Percentiles rank a stretch among this genome's conserved stretches.
phyloP scores from a whole-genome alignment of 2,113 vertebrate genomes.

The Drymodes brunneopygia region DNA sequence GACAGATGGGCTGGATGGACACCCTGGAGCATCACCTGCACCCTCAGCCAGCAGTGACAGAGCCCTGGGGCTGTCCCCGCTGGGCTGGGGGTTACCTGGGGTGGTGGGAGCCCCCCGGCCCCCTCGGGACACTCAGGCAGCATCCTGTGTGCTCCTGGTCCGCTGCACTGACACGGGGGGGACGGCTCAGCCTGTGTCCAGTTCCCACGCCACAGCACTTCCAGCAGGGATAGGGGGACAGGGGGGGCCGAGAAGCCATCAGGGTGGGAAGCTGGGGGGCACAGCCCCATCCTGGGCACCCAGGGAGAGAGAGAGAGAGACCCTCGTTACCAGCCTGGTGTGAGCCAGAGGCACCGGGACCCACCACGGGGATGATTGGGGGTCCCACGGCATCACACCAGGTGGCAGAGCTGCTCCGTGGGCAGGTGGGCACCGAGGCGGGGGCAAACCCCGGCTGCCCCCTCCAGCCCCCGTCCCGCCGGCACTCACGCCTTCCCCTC shows the following conservation, averaged over 20 bases:
- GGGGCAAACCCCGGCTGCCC: background rate
- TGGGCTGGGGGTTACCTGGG: slow-evolving; percentile 72
- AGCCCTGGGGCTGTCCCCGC: rapidly evolving
- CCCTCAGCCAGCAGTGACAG: rapidly evolving
- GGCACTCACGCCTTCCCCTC: slow-evolving; percentile 12
- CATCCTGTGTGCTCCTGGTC: slow-evolving; percentile 72
- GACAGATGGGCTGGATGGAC: background rate
- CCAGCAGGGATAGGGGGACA: slow-evolving; percentile 40
- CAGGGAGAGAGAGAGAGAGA: background rate
- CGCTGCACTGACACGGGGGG: slow-evolving; percentile 82
- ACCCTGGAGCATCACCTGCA: rapidly evolving
- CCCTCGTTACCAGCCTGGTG: background rate
- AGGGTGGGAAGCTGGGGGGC: background rate
- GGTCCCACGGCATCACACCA: background rate
- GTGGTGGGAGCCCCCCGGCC: slow-evolving; percentile 80
- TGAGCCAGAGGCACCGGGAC: background rate
- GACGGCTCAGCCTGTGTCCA: slow-evolving; percentile 73
- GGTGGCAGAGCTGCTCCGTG: background rate
- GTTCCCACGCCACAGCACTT: slow-evolving; percentile 69
- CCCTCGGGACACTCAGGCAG: slow-evolving; percentile 81
- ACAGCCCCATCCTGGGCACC: background rate
- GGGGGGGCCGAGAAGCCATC: slow-evolving; percentile 60
- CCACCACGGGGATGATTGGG: rapidly evolving
- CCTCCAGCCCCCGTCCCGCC: background rate
- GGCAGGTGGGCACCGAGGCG: background rate